These are phyloP conservation scores for Rallus limicola DNA, from an alignment of 2,113 vertebrate genomes.

Conservation along the genomic window DNA sequence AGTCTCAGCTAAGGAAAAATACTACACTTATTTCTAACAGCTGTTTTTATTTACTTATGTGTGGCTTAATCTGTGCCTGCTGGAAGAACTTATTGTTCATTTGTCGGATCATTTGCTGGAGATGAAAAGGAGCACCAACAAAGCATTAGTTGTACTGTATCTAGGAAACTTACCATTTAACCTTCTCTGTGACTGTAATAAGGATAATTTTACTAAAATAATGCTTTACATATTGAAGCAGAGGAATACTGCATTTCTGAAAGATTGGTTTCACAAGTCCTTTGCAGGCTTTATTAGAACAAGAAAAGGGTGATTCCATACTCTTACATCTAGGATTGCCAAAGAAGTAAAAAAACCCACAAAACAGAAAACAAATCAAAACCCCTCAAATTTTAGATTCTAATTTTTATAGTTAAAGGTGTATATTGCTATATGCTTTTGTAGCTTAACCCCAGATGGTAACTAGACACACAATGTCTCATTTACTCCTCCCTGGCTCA, in stretches of 20 bases:
- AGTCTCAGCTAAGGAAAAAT: neutral
- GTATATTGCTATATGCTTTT: neutral
- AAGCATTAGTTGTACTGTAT: neutral
- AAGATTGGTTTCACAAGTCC: neutral
- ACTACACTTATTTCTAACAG: neutral
- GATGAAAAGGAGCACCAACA: neutral
- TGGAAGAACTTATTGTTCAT: neutral
- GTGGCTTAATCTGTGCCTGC: conserved; percentile 12
- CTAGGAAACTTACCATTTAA: conserved; percentile 38
- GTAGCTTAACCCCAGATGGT: too few species aligned
- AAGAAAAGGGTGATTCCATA: neutral
- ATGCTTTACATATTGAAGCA: neutral
- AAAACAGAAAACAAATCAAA: neutral
- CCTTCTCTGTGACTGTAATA: neutral
- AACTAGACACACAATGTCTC: too few species aligned
- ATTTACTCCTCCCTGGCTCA: too few species aligned
- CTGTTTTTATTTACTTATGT: neutral
- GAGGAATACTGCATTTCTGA: conserved; percentile 22
- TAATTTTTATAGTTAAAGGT: neutral
- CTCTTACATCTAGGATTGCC: neutral
- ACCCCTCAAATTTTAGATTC: neutral
- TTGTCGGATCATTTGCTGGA: neutral
- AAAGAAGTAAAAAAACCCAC: neutral
- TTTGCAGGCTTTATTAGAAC: conserved; percentile 44
- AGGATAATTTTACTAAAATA: conserved; percentile 53